Evolutionary conservation across 2,797 vertebrate species (phyloP), one percentile per base, ranked within the genome.

Genomic region (Microctenopoma stevenorrisi): DNA sequence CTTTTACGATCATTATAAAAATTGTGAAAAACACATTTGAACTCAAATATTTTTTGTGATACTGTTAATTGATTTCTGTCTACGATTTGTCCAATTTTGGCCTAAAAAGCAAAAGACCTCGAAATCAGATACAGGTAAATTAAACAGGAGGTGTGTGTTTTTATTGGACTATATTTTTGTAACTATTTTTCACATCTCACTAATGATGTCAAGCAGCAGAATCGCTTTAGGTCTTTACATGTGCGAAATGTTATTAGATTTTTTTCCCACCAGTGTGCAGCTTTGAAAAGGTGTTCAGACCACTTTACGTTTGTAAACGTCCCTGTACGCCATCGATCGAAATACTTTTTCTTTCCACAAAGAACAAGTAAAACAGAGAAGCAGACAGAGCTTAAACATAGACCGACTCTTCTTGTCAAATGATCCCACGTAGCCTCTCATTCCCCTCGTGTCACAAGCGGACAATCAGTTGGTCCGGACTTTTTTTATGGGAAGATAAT

Each of bases 401-500:
- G 13, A 40, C 30, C 47, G 47, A 33, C 25, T 63, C 59, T 33
- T 42, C 15, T 64, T 64, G 26, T 56, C 65, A 59, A 54, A 74
- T 70, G 58, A 79, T 78, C 43, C 68, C 53, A 8, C 4, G 14
- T 26, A 26, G 4, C 28, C 33, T 30, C 18, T 26, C 42, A 58
- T 62, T 72, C 38, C 68, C 47, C 55, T 68, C 72, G 12, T 40
- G 64, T 78, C 64, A 74, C 62, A 70, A 78, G 28, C 50, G 44
- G 59, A 6, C 76, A 73, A 78, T 86, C 81, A 86, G 87, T 89
- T 86, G 86, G 35, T 7, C 58, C 66, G 67, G 18, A 65, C 38
- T 47, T 60, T 66, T 30, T 89, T 91, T 88, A 91, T 88, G 85
- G 80, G 62, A 43, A 66, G 88, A 90, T 90, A 88, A 86, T 48